Conservation (phyloP, 2,113 vertebrate genomes). For the Notarius lentiginosus region DNA sequence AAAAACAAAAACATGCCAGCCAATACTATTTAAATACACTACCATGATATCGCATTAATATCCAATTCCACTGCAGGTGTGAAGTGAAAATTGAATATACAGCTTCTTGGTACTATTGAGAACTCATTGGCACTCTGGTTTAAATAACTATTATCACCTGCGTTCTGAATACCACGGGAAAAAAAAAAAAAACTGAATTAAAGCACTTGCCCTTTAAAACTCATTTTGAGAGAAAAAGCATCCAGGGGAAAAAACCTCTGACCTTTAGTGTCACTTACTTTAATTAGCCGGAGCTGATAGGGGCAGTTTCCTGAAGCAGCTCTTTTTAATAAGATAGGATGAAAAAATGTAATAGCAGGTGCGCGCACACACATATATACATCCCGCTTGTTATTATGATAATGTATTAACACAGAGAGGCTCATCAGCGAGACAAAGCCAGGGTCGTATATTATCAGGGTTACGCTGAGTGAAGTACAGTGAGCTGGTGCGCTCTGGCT, state of each 20-base stretch:
- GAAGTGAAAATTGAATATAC: not conserved
- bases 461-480: not conserved
- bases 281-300: constrained; percentile 69
- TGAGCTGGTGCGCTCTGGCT: not conserved
- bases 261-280: constrained; percentile 68
- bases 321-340: constrained; percentile 37
- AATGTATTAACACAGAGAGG: not conserved
- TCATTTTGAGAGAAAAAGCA: constrained; percentile 48
- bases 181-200: not conserved
- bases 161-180: not conserved
- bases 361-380: constrained; percentile 1
- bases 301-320: constrained; percentile 59
- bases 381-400: not conserved
- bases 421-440: not conserved
- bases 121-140: not conserved
- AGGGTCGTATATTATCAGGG: not conserved
- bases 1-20: too few relatives aligned
- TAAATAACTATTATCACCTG: not conserved
- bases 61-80: not conserved
- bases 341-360: not conserved
- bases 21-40: not conserved
- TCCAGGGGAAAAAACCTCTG: constrained; percentile 53
- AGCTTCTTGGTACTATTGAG: not conserved
- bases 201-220: constrained; percentile 21
- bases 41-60: not conserved